Base-by-base conservation (phyloP, 2,113 vertebrate genomes). In the Aptenodytes forsteri region DNA sequence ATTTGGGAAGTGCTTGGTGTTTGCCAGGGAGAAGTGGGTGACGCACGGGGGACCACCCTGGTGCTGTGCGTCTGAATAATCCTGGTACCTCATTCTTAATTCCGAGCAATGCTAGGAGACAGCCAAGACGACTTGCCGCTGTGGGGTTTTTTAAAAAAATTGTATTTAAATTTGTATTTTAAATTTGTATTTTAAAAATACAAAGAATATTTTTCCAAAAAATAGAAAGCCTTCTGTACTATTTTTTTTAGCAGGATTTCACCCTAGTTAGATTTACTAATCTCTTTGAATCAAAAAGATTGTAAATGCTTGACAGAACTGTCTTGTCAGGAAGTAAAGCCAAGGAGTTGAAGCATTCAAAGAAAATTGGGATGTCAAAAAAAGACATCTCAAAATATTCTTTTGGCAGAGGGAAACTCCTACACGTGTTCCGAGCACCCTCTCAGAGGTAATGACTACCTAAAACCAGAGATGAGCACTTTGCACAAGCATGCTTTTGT, bases 331-430 rank as follows among this genome's bases (percentile, higher is more conserved):
- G 40, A 75, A 59, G 36, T 0, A 1, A 80, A 87, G 44, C 66
- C 55, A 69, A 32, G 47, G 47, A 71, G 12, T 9, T 71, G 69
- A 78, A 95, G 55, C 44, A 5, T 7, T 5, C 38, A 77, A 91
- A 89, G 80, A 87, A 76, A 93, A 82, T 17, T 7, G 11, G 19
- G 11, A 49, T 87, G 84, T 94, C 73, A 90, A 90, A 89, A 94
- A 36, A 54, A 94, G 91, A 87, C 69, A 67, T 40, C 52, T 85
- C 47, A 75, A 87, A 95, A 84, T 87, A 69, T 10, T 64, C 52
- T 69, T 40, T 65, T 56, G 69, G 49, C 44, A 82, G 56, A 81
- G 26, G 6, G 5, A 84, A 96, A 94, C 84, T 87, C 81, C 91
- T 44, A 86, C 93, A 47, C 36, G 21, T 30, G 30, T 66, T 71